A percentile compares a stretch with the other conserved stretches of the same genome.
phyloP scores from a whole-genome alignment of 2,888 invertebrate genomes.

The Encarsia formosa region DNA sequence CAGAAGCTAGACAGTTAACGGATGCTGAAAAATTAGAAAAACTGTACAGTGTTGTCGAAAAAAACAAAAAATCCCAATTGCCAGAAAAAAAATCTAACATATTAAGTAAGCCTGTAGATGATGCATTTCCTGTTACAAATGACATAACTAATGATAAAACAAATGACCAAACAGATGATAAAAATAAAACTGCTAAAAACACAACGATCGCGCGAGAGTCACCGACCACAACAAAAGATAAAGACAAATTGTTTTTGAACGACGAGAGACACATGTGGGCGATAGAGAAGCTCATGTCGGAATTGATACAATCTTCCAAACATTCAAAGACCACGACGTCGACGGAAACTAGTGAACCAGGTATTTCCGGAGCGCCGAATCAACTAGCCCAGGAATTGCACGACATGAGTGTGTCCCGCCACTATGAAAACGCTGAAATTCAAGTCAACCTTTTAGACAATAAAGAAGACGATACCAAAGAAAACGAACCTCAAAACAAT shows the following conservation, averaged over 20 bases:
- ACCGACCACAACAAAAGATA: constrained; percentile 9
- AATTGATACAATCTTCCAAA: constrained; percentile 33
- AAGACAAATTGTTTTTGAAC: constrained; percentile 28
- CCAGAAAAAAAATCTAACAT: constrained; percentile 5
- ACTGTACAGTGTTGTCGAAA: constrained; percentile 11
- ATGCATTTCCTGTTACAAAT: not conserved
- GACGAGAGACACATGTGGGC: constrained; percentile 47
- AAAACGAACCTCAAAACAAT: constrained; percentile 2
- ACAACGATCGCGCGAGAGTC: not conserved
- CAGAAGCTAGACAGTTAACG: not conserved
- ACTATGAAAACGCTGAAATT: constrained; percentile 26
- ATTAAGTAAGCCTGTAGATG: not conserved
- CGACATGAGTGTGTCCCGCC: constrained; percentile 31
- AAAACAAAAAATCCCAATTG: constrained; percentile 6
- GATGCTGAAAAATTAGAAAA: constrained; percentile 15
- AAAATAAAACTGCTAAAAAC: not conserved
- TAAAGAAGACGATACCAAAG: constrained; percentile 18
- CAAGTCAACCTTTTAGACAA: constrained; percentile 22
- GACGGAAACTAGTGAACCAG: constrained; percentile 6
- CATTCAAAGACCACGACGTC: constrained; percentile 27
- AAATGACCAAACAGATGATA: no score
- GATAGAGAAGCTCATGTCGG: constrained; percentile 43
- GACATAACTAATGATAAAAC: no score
- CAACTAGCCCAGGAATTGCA: constrained; percentile 37
- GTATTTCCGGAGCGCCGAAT: constrained; percentile 26